Evolutionary conservation across 2,797 vertebrate genomes (phyloP).

Genomic region (Chaetophractus vellerosus): DNA sequence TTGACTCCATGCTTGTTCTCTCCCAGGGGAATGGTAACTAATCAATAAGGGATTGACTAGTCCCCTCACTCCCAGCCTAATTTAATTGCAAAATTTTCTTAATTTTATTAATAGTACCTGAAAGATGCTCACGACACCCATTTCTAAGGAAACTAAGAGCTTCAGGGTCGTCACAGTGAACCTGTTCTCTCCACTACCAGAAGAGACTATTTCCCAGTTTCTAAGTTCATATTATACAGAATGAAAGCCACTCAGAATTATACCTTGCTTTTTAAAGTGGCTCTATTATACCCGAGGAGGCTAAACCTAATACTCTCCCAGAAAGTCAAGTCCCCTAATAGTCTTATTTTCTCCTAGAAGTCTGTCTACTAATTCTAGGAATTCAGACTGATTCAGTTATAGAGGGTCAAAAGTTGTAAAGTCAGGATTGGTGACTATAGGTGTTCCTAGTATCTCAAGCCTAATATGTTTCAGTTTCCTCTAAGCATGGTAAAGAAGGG

Average conservation of each 20-base stretch:
- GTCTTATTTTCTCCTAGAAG: not conserved
- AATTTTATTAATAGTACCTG: not conserved
- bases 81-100: not conserved
- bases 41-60: not conserved
- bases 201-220: constrained; percentile 1
- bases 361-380: not conserved
- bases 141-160: not conserved
- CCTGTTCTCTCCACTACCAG: not conserved
- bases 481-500: not conserved
- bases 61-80: not conserved
- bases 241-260: not conserved
- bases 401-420: not conserved
- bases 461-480: not conserved
- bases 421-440: not conserved
- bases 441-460: not conserved
- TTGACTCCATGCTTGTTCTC: not conserved
- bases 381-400: not conserved
- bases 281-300: not conserved
- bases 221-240: not conserved
- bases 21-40: not conserved
- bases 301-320: not conserved
- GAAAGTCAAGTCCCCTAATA: not conserved
- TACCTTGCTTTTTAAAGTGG: not conserved
- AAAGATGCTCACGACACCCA: not conserved
- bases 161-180: not conserved